Evolutionary conservation across 2,797 vertebrate species (phyloP), one percentile per base, ranked within the genome.

Genomic region (Periophthalmus magnuspinnatus): DNA sequence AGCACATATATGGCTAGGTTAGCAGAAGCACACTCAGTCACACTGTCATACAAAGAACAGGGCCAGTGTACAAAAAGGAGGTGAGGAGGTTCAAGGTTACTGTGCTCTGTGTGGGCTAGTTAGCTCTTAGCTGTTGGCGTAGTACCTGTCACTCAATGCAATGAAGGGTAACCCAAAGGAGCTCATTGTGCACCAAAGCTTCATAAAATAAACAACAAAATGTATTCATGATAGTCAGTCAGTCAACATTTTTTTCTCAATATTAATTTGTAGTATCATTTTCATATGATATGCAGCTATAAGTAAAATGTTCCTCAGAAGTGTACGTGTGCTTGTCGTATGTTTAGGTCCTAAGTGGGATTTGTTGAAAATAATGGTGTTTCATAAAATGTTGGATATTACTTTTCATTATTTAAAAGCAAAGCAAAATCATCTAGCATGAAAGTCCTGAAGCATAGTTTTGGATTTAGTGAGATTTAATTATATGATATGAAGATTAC

Each of bases 81-180:
- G 65, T 13, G 55, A 4, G 62, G 65, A 6, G 48, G 36, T 6
- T 70, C 34, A 59, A 32, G 11, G 34, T 13, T 61, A 3, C 1
- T 10, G 32, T 34, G 16, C 34, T 68, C 24, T 32, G 56, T 58
- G 14, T n/a, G 17, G 58, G 28, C 16, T 3, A 9, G 9, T 55
- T 47, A 65, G 50, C n/a, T 38, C 41, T 54, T 2, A 11, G 21
- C 16, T 9, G 32, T 14, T 24, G 47, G 21, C 9, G 19, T 57
- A 32, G 62, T 32, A 67, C 61, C 69, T 62, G 63, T 61, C 71
- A 48, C 21, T 57, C 64, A 38, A 21, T 68, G 58, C 32, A 45
- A 2, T 5, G 28, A 11, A 59, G 36, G 2, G 47, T 38, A 33
- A 24, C 61, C 4, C 22, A 50, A 52, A 8, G 54, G 58, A 59